phyloP scores from a whole-genome alignment of 2,888 invertebrate species.

The Craniophora ligustri region DNA sequence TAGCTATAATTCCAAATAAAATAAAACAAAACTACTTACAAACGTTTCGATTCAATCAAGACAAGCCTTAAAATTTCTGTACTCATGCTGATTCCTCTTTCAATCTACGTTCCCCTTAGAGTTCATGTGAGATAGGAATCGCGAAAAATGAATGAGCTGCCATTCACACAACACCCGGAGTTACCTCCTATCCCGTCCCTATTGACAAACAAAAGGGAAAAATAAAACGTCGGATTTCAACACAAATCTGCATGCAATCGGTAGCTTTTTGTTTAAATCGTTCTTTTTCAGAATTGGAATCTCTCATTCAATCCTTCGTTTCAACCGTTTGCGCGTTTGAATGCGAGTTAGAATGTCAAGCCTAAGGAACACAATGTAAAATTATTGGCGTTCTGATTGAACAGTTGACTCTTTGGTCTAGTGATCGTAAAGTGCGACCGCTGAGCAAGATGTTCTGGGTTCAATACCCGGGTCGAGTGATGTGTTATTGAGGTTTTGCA shows the following conservation, averaged over 20 bases:
- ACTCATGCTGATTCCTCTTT: conserved; percentile 4
- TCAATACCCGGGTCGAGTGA: too few species aligned
- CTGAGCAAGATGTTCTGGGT: too few species aligned
- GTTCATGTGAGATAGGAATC: conserved; percentile 20
- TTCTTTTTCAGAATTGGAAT: neutral
- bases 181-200: conserved; percentile 9
- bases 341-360: too few species aligned
- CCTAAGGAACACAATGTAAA: too few species aligned
- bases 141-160: conserved; percentile 43
- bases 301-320: too few species aligned
- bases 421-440: too few species aligned
- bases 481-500: too few species aligned
- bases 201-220: conserved; percentile 32
- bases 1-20: too few species aligned
- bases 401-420: too few species aligned
- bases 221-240: neutral
- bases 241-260: conserved; percentile 19
- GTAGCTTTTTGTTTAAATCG: conserved; percentile 11
- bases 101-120: conserved; percentile 4
- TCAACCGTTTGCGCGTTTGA: neutral
- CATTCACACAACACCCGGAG: conserved; percentile 30
- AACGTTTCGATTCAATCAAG: neutral
- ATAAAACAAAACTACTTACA: neutral
- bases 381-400: too few species aligned
- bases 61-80: conserved; percentile 3